Percentiles rank a stretch among this genome's conserved stretches.
phyloP scores from a whole-genome alignment of 2,888 invertebrate genomes.

The Neria commutata region DNA sequence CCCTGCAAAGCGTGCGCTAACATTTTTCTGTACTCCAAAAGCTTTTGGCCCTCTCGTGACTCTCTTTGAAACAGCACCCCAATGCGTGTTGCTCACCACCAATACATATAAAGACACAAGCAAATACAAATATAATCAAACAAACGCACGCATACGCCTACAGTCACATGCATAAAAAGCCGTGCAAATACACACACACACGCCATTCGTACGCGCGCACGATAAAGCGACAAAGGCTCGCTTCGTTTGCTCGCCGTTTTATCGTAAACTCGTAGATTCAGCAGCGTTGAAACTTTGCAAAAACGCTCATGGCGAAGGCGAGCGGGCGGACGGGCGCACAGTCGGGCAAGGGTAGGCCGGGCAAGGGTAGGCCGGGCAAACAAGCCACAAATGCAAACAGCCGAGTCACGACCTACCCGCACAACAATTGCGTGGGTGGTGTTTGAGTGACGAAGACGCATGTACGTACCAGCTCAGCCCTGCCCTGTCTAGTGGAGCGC shows the following conservation, averaged over 20 bases:
- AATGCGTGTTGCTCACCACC: neutral
- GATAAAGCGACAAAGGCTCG: neutral
- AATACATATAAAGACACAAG: neutral
- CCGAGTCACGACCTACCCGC: conserved; percentile 51
- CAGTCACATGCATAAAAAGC: neutral
- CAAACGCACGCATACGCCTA: neutral
- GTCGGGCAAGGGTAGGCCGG: too few relatives aligned
- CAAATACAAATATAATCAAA: neutral
- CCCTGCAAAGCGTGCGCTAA: conserved; percentile 29
- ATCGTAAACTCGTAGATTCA: too few relatives aligned
- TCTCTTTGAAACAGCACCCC: neutral
- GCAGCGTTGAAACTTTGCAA: too few relatives aligned
- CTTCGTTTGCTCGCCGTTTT: too few relatives aligned
- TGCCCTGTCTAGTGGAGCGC: too few relatives aligned
- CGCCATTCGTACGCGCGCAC: neutral
- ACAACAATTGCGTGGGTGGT: conserved; percentile 48
- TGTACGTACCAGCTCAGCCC: conserved; percentile 33
- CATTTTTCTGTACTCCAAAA: conserved; percentile 50
- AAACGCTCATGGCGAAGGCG: too few relatives aligned
- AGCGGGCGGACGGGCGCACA: too few relatives aligned
- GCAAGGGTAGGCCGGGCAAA: too few relatives aligned
- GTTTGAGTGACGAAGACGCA: conserved; percentile 29
- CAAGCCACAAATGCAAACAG: neutral
- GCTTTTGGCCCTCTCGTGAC: conserved; percentile 36
- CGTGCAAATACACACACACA: neutral